Conservation (phyloP, 2,113 vertebrate genomes). For the Lasiurus cinereus region DNA sequence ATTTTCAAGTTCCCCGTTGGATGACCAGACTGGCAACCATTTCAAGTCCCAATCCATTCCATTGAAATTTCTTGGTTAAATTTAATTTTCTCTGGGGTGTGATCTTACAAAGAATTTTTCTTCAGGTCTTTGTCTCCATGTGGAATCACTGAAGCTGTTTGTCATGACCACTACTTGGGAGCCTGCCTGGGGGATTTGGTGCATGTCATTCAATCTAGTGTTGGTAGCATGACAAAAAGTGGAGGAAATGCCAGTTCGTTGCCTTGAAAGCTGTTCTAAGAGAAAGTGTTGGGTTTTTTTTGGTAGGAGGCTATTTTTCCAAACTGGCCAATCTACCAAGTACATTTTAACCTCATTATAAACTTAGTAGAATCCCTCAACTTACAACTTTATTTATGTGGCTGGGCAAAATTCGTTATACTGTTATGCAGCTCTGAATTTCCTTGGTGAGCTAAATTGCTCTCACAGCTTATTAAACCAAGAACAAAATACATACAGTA, state of each 20-base stretch:
- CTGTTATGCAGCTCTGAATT: constrained; percentile 46
- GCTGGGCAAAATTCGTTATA: constrained; percentile 1
- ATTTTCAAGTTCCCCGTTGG: constrained; percentile 72
- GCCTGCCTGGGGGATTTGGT: constrained; percentile 64
- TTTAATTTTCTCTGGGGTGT: constrained; percentile 48
- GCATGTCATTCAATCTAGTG: constrained; percentile 69
- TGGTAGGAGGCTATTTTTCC: constrained; percentile 60
- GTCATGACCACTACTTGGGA: not conserved
- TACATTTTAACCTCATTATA: constrained; percentile 60
- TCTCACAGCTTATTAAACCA: not conserved
- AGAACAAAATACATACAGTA: constrained; percentile 14
- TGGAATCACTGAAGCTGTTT: constrained; percentile 26
- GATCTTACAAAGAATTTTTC: constrained; percentile 45
- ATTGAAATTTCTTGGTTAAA: constrained; percentile 69
- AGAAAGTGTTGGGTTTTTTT: constrained; percentile 56
- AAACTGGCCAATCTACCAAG: constrained; percentile 61
- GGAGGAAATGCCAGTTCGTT: constrained; percentile 38
- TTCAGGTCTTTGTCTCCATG: constrained; percentile 44
- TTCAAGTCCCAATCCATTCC: constrained; percentile 73
- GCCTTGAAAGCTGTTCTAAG: constrained; percentile 69
- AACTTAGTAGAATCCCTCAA: constrained; percentile 62
- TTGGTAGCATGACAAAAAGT: constrained; percentile 67
- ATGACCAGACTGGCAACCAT: constrained; percentile 83
- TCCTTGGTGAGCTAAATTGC: constrained; percentile 33
- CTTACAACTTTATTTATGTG: constrained; percentile 28